These are phyloP conservation scores for Oreochromis niloticus DNA, from an alignment of 2,113 vertebrate species.

Conservation along the genomic window DNA sequence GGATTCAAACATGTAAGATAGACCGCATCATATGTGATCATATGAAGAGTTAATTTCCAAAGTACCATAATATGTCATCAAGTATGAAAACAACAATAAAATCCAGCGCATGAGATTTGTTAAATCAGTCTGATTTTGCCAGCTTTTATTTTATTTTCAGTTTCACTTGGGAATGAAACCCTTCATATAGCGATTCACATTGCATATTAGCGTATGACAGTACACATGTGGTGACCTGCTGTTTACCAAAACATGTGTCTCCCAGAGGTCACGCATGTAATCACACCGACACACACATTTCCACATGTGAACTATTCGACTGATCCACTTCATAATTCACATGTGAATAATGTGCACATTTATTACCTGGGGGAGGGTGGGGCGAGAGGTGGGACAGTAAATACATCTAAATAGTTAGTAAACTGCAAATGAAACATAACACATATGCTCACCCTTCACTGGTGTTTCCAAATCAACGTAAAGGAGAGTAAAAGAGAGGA, in stretches of 20 bases:
- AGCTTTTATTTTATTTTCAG: neutral
- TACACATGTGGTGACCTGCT: slow-evolving; percentile 11
- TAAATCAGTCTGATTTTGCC: neutral
- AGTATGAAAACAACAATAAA: neutral
- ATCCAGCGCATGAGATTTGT: fast-evolving
- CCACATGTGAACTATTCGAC: neutral
- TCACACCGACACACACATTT: slow-evolving; percentile 23
- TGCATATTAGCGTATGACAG: neutral
- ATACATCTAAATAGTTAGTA: slow-evolving; percentile 1
- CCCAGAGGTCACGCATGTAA: slow-evolving; percentile 3
- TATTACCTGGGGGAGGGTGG: neutral
- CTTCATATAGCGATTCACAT: slow-evolving; percentile 42
- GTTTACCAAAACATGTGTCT: slow-evolving; percentile 2
- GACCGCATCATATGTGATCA: slow-evolving; percentile 22
- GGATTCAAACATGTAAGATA: neutral
- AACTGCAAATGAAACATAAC: slow-evolving; percentile 24
- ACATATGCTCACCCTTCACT: slow-evolving; percentile 76
- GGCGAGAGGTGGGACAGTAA: neutral
- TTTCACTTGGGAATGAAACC: neutral
- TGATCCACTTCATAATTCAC: neutral
- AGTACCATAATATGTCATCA: neutral
- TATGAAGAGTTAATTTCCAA: slow-evolving; percentile 35
- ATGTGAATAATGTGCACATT: slow-evolving; percentile 20
- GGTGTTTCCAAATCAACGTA: slow-evolving; percentile 61
- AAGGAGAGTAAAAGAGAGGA: slow-evolving; percentile 51